Percentiles rank a stretch among this genome's conserved stretches.
Conservation (phyloP, 2,888 invertebrate species). For the Tanypteryx hageni region DNA sequence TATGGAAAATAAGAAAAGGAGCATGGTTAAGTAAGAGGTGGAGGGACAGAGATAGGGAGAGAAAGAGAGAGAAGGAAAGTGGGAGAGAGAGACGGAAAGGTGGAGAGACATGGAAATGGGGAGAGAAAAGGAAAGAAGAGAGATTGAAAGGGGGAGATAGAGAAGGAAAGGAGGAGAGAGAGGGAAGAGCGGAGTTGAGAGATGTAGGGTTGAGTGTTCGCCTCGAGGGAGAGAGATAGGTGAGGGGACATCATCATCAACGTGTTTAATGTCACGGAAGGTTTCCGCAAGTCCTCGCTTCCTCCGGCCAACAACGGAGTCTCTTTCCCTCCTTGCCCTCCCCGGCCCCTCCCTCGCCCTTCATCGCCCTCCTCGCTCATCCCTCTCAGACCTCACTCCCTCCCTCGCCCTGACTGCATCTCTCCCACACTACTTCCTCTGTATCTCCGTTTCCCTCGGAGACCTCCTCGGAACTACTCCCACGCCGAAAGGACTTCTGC, state of each 20-base stretch:
- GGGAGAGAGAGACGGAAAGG: too few relatives aligned
- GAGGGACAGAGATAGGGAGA: too few relatives aligned
- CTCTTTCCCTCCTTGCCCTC: neutral
- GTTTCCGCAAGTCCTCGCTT: slow-evolving; percentile 55
- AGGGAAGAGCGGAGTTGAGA: slow-evolving; percentile 11
- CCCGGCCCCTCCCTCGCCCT: too few relatives aligned
- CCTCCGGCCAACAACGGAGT: neutral
- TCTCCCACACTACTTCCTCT: neutral
- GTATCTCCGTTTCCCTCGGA: neutral
- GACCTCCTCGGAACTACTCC: neutral
- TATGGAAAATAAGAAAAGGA: neutral
- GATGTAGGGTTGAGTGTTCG: slow-evolving; percentile 14
- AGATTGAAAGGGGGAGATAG: too few relatives aligned
- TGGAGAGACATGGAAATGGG: too few relatives aligned
- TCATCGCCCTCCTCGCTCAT: too few relatives aligned
- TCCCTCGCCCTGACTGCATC: neutral
- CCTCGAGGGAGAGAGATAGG: slow-evolving; percentile 43
- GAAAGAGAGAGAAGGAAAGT: neutral
- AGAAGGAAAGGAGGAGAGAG: neutral
- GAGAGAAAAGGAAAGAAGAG: too few relatives aligned
- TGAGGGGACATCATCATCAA: slow-evolving; percentile 62
- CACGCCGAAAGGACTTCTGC: slow-evolving; percentile 29
- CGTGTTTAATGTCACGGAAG: slow-evolving; percentile 64
- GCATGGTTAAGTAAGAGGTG: neutral
- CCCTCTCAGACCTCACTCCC: neutral